Conservation (phyloP, 2,888 invertebrate species). For the Drosophila koepferae region DNA sequence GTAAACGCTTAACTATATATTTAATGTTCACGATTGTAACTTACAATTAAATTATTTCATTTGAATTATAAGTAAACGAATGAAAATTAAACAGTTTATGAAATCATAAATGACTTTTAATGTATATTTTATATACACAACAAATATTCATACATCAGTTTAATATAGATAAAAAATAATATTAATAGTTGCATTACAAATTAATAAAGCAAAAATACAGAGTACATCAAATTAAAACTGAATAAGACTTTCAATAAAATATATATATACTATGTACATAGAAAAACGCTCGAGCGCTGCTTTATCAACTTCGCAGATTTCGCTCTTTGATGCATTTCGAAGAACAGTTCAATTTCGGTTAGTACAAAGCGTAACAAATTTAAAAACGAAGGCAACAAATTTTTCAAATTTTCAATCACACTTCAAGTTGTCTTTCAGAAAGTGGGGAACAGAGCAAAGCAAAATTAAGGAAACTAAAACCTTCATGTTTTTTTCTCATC, state of each 20-base stretch:
- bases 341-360: constrained; percentile 8
- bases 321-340: constrained; percentile 8
- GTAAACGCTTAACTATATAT: constrained; percentile 2
- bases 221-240: constrained; percentile 50
- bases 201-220: constrained; percentile 75
- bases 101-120: constrained; percentile 74
- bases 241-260: constrained; percentile 42
- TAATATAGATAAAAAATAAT: constrained; percentile 61
- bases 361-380: constrained; percentile 45
- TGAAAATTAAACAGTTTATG: constrained; percentile 15
- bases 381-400: constrained; percentile 21
- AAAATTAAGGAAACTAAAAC: constrained; percentile 75
- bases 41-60: not conserved
- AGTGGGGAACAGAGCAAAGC: constrained; percentile 29
- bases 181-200: constrained; percentile 66
- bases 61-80: constrained; percentile 7
- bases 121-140: constrained; percentile 81
- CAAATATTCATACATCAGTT: constrained; percentile 65
- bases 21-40: not conserved
- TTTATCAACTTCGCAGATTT: not conserved
- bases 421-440: constrained; percentile 54
- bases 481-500: constrained; percentile 28
- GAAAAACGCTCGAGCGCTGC: constrained; percentile 22
- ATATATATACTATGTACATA: constrained; percentile 38
- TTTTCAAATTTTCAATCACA: constrained; percentile 45